Evolutionary conservation across 2,113 vertebrate genomes (phyloP).

Genomic region (Phylloscopus whistleri): DNA sequence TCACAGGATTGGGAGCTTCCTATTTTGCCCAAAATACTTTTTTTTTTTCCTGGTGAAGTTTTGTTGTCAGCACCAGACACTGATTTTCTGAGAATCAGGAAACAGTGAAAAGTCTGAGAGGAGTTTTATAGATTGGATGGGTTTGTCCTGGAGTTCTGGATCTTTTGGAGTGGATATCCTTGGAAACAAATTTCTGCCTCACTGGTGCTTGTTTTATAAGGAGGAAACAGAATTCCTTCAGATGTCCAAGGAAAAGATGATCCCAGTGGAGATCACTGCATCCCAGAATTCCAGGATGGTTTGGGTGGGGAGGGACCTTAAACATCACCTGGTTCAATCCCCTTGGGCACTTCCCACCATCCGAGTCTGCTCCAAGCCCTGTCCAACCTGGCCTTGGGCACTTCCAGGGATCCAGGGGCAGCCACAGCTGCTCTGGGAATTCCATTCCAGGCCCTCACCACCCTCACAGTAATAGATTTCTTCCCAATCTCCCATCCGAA

Average conservation of each 20-base stretch:
- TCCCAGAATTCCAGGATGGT: neutral
- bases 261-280: neutral
- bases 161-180: neutral
- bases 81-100: neutral
- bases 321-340: neutral
- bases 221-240: neutral
- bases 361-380: accelerated
- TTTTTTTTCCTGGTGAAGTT: neutral
- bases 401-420: too few relatives aligned
- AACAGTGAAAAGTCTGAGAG: neutral
- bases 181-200: neutral
- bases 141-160: neutral
- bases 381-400: too few relatives aligned
- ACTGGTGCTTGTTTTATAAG: neutral
- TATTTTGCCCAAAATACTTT: neutral
- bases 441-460: accelerated
- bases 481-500: neutral
- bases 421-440: neutral
- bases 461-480: neutral
- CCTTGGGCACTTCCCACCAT: neutral
- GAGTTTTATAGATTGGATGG: neutral
- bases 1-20: neutral
- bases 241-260: neutral
- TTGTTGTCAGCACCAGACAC: neutral
- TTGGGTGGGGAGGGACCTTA: neutral